Conservation (phyloP, 2,797 vertebrate genomes). For the Enteromius anoplus region DNA sequence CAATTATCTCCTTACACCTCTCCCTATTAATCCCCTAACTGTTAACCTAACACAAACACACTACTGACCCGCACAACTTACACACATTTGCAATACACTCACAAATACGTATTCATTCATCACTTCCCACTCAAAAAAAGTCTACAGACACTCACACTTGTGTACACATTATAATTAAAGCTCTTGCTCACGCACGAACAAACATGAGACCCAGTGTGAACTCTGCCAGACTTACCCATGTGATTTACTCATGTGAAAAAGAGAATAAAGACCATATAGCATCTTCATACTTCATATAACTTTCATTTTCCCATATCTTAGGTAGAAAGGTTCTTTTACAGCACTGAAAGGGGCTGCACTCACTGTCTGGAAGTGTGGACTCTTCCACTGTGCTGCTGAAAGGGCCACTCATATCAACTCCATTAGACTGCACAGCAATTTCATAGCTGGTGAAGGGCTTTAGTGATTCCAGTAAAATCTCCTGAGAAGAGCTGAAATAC, state of each 20-base stretch:
- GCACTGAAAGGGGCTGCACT: slow-evolving; percentile 68
- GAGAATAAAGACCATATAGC: background rate
- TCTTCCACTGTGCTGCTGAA: slow-evolving; percentile 90
- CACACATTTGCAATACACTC: slow-evolving; percentile 42
- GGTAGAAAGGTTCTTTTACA: background rate
- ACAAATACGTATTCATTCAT: slow-evolving; percentile 3
- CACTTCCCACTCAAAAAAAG: background rate
- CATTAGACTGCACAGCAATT: slow-evolving; percentile 95
- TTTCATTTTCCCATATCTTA: background rate
- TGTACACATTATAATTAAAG: slow-evolving; percentile 12
- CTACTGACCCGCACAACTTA: slow-evolving; percentile 29
- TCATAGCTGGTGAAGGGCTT: slow-evolving; percentile 96
- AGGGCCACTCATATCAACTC: slow-evolving; percentile 84
- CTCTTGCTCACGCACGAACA: background rate
- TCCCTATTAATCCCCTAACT: slow-evolving; percentile 54
- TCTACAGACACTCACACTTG: background rate
- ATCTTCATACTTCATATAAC: background rate
- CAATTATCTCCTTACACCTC: slow-evolving; percentile 62
- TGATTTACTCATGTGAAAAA: background rate
- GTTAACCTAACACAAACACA: slow-evolving; percentile 48
- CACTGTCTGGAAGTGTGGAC: slow-evolving; percentile 90
- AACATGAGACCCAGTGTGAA: background rate
- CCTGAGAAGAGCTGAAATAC: slow-evolving; percentile 84
- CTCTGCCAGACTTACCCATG: background rate
- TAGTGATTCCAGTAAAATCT: slow-evolving; percentile 87